Evolutionary conservation across 2,113 vertebrate species (phyloP).

Genomic region (Colaptes auratus): DNA sequence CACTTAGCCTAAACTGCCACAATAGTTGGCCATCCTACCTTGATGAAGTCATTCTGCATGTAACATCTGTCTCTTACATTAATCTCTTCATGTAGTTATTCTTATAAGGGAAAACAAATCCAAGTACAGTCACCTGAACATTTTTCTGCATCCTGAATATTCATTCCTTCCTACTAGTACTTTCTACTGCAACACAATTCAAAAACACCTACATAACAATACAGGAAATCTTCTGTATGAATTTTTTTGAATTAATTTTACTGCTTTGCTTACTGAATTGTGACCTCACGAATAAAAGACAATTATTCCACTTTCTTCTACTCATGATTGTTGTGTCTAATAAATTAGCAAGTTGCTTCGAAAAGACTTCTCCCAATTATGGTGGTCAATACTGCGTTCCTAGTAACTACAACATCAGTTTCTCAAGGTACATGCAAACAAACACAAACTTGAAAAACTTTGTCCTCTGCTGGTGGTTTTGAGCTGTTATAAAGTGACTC

Average conservation of each 20-base stretch:
- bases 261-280: background rate
- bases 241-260: background rate
- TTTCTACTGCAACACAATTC: background rate
- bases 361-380: background rate
- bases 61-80: background rate
- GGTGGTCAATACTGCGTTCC: background rate
- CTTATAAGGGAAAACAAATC: background rate
- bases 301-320: background rate
- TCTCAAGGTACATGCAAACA: background rate
- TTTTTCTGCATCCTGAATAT: background rate
- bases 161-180: background rate
- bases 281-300: background rate
- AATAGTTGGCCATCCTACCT: background rate
- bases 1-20: no score
- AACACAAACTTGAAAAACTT: background rate
- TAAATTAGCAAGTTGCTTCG: background rate
- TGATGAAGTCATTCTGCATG: background rate
- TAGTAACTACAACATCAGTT: background rate
- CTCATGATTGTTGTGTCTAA: background rate
- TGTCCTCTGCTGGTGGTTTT: background rate
- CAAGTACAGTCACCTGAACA: background rate
- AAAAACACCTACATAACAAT: background rate
- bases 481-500: background rate
- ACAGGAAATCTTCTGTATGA: background rate
- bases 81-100: background rate